Evolutionary conservation across 1,140 invertebrate species (phyloP), one percentile per base, ranked within the genome.

Genomic region (Trichogramma pretiosum): DNA sequence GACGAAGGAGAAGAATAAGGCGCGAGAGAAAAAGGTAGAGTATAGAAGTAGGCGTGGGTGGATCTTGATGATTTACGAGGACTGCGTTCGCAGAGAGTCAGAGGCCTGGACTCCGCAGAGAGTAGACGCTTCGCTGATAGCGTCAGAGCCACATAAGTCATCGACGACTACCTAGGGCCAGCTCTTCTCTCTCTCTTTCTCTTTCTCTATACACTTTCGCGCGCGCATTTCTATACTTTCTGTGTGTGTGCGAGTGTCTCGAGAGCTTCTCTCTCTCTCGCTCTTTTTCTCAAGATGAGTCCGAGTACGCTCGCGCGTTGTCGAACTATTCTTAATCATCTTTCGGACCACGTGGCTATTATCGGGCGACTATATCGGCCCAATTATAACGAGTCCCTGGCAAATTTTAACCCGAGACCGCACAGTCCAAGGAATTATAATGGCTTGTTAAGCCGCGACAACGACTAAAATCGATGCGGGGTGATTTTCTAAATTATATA

Each of bases 121-220:
- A n/a, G n/a, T n/a, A 67, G 65, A 70, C 66, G 65, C 63, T 58
- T 67, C 53, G 61, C 69, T 70, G 69, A 72, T 72, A 70, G 63
- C 69, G 69, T 70, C 68, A 72, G 68, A 70, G 65, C 63, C 66
- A 70, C 68, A 71, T 71, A 70, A 71, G 68, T 71, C 68, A 71
- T 71, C 55, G 57, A 28, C 61, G 61, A 68, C 65, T 64, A 72
- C 68, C 67, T 65, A 70, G 64, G 61, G 60, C 52, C 61, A 40
- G 32, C 44, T 22, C 39, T 33, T 50, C 52, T 62, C 45, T 37
- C 44, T 22, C 39, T 33, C 52, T 50, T 34, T 46, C 34, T 42
- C 50, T 54, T 48, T 55, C 46, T 41, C 39, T 44, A n/a, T n/a
- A n/a, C n/a, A 21, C 43, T 43, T 46, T 43, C 43, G 47, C 35